Percentiles rank a stretch among this genome's conserved stretches.
Evolutionary conservation across 2,888 invertebrate species (phyloP).

Genomic region (Pardosa pseudoannulata): DNA sequence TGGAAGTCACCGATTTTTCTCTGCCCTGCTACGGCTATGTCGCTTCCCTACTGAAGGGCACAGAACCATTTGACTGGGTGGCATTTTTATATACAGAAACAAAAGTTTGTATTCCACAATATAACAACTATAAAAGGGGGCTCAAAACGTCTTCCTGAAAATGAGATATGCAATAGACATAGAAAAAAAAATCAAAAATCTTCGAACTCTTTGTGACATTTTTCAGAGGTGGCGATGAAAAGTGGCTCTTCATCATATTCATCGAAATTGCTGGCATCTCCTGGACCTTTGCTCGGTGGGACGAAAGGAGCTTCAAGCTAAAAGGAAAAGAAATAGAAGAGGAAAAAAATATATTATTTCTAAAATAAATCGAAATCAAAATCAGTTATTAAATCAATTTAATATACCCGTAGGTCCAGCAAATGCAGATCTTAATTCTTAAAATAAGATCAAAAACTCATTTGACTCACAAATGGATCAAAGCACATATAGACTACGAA

Average conservation of each 20-base stretch:
- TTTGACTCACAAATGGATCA: too few relatives aligned
- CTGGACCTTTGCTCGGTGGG: slow-evolving; percentile 74
- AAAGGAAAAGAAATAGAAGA: too few relatives aligned
- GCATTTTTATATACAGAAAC: not conserved
- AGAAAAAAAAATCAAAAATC: slow-evolving; percentile 68
- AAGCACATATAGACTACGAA: too few relatives aligned
- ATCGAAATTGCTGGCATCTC: slow-evolving; percentile 75
- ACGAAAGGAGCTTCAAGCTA: slow-evolving; percentile 74
- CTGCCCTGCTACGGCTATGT: not conserved
- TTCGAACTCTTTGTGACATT: slow-evolving; percentile 75
- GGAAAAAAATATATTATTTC: not conserved
- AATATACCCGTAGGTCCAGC: too few relatives aligned
- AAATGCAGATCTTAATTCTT: too few relatives aligned
- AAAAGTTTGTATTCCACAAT: not conserved
- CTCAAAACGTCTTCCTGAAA: slow-evolving; percentile 29
- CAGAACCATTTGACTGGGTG: not conserved
- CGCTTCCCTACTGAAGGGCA: not conserved
- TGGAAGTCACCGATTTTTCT: not conserved
- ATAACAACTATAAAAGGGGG: slow-evolving; percentile 30
- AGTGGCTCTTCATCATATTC: slow-evolving; percentile 75
- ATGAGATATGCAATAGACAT: slow-evolving; percentile 17
- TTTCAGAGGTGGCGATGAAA: slow-evolving; percentile 73
- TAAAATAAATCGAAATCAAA: not conserved
- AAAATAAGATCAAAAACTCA: too few relatives aligned
- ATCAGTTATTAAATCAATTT: not conserved